phyloP scores from a whole-genome alignment of 2,888 invertebrate species.

The Alloplasta piceator region DNA sequence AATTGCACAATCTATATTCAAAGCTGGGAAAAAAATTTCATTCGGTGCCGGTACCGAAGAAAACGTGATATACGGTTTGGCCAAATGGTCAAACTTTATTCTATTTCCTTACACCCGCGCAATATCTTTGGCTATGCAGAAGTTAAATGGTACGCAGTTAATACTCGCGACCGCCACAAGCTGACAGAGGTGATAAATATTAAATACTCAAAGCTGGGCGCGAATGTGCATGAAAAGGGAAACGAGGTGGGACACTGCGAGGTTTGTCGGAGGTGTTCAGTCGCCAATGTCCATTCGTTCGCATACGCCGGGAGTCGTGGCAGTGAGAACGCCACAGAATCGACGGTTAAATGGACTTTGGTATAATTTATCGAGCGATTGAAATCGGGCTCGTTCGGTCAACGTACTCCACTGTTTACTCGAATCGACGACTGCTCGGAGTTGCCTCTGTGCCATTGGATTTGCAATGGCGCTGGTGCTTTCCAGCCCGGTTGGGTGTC shows the following conservation, averaged over 20 bases:
- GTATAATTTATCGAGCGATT: conserved; percentile 73
- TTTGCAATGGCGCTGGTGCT: conserved; percentile 35
- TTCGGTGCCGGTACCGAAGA: not conserved
- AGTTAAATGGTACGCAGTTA: conserved; percentile 14
- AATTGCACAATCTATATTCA: conserved; percentile 1
- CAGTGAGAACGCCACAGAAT: conserved; percentile 55
- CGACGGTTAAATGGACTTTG: conserved; percentile 68
- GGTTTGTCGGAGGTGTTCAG: conserved; percentile 46
- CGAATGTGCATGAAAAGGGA: conserved; percentile 48
- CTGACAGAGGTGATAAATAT: conserved; percentile 55
- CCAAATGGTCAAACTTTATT: conserved; percentile 35
- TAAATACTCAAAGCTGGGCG: conserved; percentile 47
- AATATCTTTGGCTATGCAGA: conserved; percentile 13
- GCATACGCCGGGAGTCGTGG: conserved; percentile 34
- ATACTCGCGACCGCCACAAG: conserved; percentile 31
- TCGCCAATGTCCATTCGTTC: conserved; percentile 48
- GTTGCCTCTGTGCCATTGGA: conserved; percentile 22
- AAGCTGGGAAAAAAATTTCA: conserved; percentile 1
- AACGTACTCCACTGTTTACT: conserved; percentile 28
- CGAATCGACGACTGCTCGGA: conserved; percentile 39
- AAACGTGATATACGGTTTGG: conserved; percentile 19
- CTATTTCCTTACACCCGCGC: conserved; percentile 35
- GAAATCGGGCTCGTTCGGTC: conserved; percentile 50
- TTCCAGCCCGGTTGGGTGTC: conserved; percentile 26
- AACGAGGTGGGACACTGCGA: conserved; percentile 39